phyloP scores from a whole-genome alignment of 1,140 invertebrate genomes.

The Chrysopa pallens region DNA sequence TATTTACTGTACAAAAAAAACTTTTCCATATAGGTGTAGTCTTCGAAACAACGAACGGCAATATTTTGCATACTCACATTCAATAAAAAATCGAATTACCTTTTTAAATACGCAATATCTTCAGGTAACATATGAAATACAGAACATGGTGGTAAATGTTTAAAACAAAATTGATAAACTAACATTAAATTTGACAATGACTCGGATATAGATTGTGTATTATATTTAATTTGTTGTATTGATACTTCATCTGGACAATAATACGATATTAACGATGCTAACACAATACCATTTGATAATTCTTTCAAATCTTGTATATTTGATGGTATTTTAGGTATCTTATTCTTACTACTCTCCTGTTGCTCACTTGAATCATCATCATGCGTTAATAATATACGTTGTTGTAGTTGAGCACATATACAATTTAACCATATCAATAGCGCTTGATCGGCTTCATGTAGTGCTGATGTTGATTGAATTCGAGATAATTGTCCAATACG shows the following conservation, averaged over 20 bases:
- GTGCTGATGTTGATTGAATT: conserved; percentile 29
- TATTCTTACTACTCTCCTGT: conserved; percentile 12
- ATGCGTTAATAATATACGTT: conserved; percentile 23
- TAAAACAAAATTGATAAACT: conserved; percentile 72
- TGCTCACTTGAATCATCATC: background rate
- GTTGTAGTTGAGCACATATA: conserved; percentile 56
- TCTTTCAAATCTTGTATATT: conserved; percentile 46
- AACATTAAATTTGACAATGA: conserved; percentile 87
- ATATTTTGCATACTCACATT: no score
- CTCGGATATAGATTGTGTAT: conserved; percentile 46
- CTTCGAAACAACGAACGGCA: no score
- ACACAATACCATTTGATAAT: conserved; percentile 78
- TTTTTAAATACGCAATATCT: conserved; percentile 89
- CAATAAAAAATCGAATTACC: conserved; percentile 31
- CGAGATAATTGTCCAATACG: conserved; percentile 35
- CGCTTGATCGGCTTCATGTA: conserved; percentile 65
- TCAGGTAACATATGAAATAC: conserved; percentile 92
- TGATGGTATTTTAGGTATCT: conserved; percentile 18
- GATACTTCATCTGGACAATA: conserved; percentile 82
- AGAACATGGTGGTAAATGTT: conserved; percentile 69
- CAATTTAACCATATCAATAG: conserved; percentile 85
- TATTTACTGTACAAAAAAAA: no score
- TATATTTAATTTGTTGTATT: conserved; percentile 32
- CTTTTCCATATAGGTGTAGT: no score
- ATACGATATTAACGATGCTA: conserved; percentile 78